Percentiles rank a stretch among this genome's conserved stretches.
phyloP scores from a whole-genome alignment of 2,797 vertebrate genomes.

The Bufotes viridis region DNA sequence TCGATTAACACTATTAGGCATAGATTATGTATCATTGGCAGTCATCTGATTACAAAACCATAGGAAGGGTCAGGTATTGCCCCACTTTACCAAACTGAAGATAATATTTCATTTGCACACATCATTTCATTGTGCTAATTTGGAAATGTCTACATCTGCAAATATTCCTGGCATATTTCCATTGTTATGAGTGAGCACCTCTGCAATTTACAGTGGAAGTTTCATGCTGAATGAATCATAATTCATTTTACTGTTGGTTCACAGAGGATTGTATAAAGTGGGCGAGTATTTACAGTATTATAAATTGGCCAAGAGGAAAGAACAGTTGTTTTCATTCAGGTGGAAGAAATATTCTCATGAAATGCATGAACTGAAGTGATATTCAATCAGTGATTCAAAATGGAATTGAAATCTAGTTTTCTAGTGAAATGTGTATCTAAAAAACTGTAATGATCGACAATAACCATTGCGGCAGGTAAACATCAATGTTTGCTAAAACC shows the following conservation, averaged over 20 bases:
- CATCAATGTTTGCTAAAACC: no score
- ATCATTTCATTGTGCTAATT: not conserved
- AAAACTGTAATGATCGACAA: no score
- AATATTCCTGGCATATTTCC: not conserved
- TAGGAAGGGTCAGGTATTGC: not conserved
- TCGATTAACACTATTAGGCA: no score
- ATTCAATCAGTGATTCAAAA: not conserved
- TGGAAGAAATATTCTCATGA: slow-evolving; percentile 11
- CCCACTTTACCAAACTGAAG: not conserved
- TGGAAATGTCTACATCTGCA: not conserved
- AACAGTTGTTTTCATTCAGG: not conserved
- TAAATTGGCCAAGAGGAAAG: not conserved
- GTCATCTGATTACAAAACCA: not conserved
- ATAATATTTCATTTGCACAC: not conserved
- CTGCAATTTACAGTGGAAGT: not conserved
- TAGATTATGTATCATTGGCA: not conserved
- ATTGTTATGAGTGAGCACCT: not conserved
- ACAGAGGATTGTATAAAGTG: not conserved
- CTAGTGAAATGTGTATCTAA: not conserved
- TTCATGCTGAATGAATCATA: slow-evolving; percentile 8
- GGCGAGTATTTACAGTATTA: not conserved
- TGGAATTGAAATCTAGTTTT: not conserved
- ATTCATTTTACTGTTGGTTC: not conserved
- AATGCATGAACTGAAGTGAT: not conserved
- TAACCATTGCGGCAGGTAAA: no score